Conservation (phyloP, 2,797 vertebrate genomes). For the Helarctos malayanus region DNA sequence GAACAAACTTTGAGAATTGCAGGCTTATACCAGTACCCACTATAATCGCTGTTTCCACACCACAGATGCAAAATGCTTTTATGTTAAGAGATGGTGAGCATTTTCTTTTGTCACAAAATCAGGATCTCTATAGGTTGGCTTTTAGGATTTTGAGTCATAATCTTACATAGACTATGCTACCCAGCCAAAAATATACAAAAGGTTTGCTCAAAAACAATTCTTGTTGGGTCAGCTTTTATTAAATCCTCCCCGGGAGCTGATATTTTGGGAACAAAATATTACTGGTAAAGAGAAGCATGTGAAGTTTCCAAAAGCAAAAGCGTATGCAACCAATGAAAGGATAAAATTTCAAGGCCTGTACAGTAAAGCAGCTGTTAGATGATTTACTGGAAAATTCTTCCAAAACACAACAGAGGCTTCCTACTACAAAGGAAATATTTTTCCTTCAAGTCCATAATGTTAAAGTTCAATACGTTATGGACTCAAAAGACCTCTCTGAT, state of each 20-base stretch:
- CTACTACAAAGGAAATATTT: slow-evolving; percentile 80
- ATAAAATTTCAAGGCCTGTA: slow-evolving; percentile 78
- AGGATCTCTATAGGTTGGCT: background rate
- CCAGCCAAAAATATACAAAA: slow-evolving; percentile 53
- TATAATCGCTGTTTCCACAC: background rate
- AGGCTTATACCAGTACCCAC: background rate
- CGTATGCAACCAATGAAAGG: slow-evolving; percentile 67
- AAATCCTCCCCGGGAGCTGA: slow-evolving; percentile 74
- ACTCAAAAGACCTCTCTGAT: slow-evolving; percentile 55
- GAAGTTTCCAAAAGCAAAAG: slow-evolving; percentile 75
- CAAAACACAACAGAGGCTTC: slow-evolving; percentile 73
- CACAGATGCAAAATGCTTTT: background rate
- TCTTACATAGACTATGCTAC: background rate
- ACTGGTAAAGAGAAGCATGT: slow-evolving; percentile 78
- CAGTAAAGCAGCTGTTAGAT: slow-evolving; percentile 79
- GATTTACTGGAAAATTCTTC: slow-evolving; percentile 83
- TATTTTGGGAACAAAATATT: slow-evolving; percentile 77
- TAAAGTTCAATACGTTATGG: slow-evolving; percentile 73
- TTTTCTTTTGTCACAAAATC: slow-evolving; percentile 46
- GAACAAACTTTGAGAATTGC: background rate
- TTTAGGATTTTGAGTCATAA: background rate
- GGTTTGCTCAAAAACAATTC: slow-evolving; percentile 53
- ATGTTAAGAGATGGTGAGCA: background rate
- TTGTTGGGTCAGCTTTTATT: slow-evolving; percentile 73
- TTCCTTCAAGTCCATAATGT: slow-evolving; percentile 63